Conservation (phyloP, 2,797 vertebrate genomes). For the Crocidura indochinensis region DNA sequence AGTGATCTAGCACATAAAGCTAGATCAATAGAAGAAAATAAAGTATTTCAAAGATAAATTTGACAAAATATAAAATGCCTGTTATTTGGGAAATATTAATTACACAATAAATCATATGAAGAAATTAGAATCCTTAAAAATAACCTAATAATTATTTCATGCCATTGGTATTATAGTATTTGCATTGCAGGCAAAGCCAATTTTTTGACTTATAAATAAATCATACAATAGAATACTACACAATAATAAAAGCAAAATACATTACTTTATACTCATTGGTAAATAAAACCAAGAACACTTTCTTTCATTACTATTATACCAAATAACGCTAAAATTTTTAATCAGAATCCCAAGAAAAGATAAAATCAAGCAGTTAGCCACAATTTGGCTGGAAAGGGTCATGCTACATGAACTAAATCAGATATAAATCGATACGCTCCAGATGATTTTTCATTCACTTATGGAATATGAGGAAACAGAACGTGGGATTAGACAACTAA, state of each 20-base stretch:
- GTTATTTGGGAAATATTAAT: not conserved
- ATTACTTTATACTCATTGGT: not conserved
- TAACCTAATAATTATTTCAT: not conserved
- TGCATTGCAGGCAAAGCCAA: slow-evolving; percentile 8
- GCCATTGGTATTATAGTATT: no score
- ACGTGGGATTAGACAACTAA: no score
- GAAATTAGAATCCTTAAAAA: slow-evolving; percentile 31
- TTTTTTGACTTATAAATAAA: slow-evolving; percentile 40
- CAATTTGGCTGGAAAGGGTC: no score
- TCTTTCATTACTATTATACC: not conserved
- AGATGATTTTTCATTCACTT: no score
- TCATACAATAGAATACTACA: not conserved
- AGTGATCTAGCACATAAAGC: not conserved
- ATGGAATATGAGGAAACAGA: no score
- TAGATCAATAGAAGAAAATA: slow-evolving; percentile 5
- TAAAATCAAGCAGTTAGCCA: no score
- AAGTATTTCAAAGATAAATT: not conserved
- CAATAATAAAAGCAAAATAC: slow-evolving; percentile 8
- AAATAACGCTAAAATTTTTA: not conserved
- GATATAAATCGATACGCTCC: no score
- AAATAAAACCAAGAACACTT: not conserved
- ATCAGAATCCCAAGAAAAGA: not conserved
- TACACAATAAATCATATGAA: not conserved
- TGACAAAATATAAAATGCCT: not conserved
- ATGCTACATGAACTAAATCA: no score